These are phyloP conservation scores for Paramisgurnus dabryanus DNA, from an alignment of 2,113 vertebrate species.

Conservation along the genomic window DNA sequence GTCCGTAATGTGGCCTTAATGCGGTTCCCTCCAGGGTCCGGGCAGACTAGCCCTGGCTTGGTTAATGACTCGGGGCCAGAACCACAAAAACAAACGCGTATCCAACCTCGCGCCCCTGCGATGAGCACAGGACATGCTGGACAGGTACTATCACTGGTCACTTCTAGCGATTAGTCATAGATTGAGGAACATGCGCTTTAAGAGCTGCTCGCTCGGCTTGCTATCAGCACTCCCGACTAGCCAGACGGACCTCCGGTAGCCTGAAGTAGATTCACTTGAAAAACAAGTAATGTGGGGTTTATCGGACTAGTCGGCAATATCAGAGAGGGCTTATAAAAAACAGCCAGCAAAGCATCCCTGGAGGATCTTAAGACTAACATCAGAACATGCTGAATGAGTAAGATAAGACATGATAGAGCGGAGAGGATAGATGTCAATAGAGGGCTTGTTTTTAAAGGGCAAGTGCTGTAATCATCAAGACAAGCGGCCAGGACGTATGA, in stretches of 20 bases:
- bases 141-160: slow-evolving; percentile 1
- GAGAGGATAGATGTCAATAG: slow-evolving; percentile 49
- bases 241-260: slow-evolving; percentile 57
- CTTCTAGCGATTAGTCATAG: slow-evolving; percentile 10
- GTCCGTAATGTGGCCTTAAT: slow-evolving; percentile 75
- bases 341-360: slow-evolving; percentile 54
- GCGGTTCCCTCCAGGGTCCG: slow-evolving; percentile 70
- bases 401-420: slow-evolving; percentile 42
- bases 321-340: slow-evolving; percentile 47
- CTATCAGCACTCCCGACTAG: background rate
- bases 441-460: slow-evolving; percentile 70
- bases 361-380: slow-evolving; percentile 35
- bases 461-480: slow-evolving; percentile 71
- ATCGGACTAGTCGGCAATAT: slow-evolving; percentile 43
- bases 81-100: slow-evolving; percentile 16
- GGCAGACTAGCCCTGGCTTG: slow-evolving; percentile 63
- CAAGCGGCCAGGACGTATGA: slow-evolving; percentile 56
- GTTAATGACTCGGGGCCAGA: slow-evolving; percentile 67
- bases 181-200: slow-evolving; percentile 12
- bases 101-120: slow-evolving; percentile 13
- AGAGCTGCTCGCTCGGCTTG: slow-evolving; percentile 5
- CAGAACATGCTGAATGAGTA: slow-evolving; percentile 46
- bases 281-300: slow-evolving; percentile 56
- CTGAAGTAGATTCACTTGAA: slow-evolving; percentile 61
- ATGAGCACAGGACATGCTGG: background rate